A percentile compares a stretch with the other conserved stretches of the same genome.
Evolutionary conservation across 2,888 invertebrate species (phyloP).

Genomic region (Epiblema foenella): DNA sequence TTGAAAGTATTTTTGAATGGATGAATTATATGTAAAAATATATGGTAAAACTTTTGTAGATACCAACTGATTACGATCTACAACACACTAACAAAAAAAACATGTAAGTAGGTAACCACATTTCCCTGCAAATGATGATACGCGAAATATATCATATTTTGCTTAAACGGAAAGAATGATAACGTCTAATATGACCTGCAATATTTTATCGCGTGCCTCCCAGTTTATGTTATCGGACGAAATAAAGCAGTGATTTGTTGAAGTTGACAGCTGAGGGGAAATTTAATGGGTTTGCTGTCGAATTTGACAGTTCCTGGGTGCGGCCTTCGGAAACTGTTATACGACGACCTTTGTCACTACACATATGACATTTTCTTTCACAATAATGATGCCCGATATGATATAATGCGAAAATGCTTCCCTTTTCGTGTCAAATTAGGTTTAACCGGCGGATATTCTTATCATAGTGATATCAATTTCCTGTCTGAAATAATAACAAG

Average conservation of each 20-base stretch:
- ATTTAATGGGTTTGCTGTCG: constrained; percentile 65
- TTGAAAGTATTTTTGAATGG: no score
- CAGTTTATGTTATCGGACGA: constrained; percentile 53
- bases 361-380: constrained; percentile 69
- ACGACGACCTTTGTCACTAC: constrained; percentile 73
- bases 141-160: neutral
- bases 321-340: constrained; percentile 67
- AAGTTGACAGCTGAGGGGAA: constrained; percentile 57
- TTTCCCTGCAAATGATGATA: no score
- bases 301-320: constrained; percentile 75
- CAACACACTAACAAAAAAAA: no score
- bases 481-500: constrained; percentile 2
- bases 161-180: neutral
- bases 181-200: constrained; percentile 16
- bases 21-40: no score
- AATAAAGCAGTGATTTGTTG: constrained; percentile 66
- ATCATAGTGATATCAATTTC: constrained; percentile 34
- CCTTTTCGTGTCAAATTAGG: constrained; percentile 56
- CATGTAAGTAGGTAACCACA: no score
- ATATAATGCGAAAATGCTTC: constrained; percentile 39
- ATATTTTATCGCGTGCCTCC: constrained; percentile 29
- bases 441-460: constrained; percentile 61
- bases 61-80: no score
- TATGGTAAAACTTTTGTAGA: no score
- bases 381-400: constrained; percentile 64